A percentile compares a stretch with the other conserved stretches of the same genome.
phyloP scores from a whole-genome alignment of 2,888 invertebrate species.

The Phyto melanocephala region DNA sequence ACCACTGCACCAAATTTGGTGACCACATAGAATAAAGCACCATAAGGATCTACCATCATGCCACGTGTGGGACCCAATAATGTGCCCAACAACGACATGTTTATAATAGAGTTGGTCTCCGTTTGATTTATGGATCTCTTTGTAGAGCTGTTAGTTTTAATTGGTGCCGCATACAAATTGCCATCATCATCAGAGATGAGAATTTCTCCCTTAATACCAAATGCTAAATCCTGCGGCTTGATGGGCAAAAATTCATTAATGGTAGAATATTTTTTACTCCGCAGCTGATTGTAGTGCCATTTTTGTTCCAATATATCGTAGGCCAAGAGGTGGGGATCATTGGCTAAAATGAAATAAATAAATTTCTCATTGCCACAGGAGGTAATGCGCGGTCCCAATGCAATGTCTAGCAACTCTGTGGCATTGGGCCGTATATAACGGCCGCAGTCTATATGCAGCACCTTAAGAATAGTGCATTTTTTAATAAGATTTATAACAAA shows the following conservation, averaged over 20 bases:
- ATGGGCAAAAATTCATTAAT: slow-evolving; percentile 71
- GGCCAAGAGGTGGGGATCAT: slow-evolving; percentile 69
- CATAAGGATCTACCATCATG: slow-evolving; percentile 69
- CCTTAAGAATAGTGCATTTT: slow-evolving; percentile 45
- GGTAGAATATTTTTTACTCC: slow-evolving; percentile 71
- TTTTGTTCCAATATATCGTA: slow-evolving; percentile 74
- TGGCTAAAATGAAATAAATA: slow-evolving; percentile 71
- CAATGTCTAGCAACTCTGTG: slow-evolving; percentile 68
- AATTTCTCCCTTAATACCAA: slow-evolving; percentile 72
- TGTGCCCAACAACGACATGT: slow-evolving; percentile 69
- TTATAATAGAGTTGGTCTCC: slow-evolving; percentile 34
- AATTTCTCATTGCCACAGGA: slow-evolving; percentile 71
- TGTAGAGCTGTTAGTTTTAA: slow-evolving; percentile 24
- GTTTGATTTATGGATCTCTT: background rate
- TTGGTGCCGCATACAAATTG: slow-evolving; percentile 67
- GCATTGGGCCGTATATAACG: slow-evolving; percentile 67
- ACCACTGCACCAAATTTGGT: slow-evolving; percentile 75
- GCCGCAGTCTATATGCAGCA: slow-evolving; percentile 73
- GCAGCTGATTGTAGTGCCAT: slow-evolving; percentile 69
- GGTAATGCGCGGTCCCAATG: slow-evolving; percentile 69
- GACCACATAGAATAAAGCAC: slow-evolving; percentile 74
- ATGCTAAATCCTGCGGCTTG: slow-evolving; percentile 72
- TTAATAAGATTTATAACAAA: background rate
- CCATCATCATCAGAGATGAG: slow-evolving; percentile 73
- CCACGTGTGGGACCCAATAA: slow-evolving; percentile 72